Evolutionary conservation across 2,888 invertebrate species (phyloP).

Genomic region (Drosophila rubida): DNA sequence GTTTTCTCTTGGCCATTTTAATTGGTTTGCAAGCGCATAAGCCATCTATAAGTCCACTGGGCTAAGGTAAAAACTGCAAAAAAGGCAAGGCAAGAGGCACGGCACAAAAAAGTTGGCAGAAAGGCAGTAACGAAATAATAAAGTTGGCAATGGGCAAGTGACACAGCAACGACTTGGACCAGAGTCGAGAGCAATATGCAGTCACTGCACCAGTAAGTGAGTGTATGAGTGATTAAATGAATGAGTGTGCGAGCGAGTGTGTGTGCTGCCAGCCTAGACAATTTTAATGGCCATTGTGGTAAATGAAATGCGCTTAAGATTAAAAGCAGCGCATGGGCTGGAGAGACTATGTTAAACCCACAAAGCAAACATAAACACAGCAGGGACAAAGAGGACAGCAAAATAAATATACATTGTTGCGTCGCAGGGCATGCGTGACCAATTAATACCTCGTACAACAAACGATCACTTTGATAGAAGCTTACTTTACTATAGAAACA

Average conservation of each 20-base stretch:
- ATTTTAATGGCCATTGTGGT: slow-evolving; percentile 74
- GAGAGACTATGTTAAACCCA: slow-evolving; percentile 63
- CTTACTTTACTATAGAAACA: background rate
- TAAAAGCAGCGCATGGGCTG: slow-evolving; percentile 61
- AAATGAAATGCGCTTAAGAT: slow-evolving; percentile 79
- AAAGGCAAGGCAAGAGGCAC: too few species aligned
- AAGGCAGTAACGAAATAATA: slow-evolving; percentile 2
- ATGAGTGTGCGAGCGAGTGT: slow-evolving; percentile 1
- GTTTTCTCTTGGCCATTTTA: slow-evolving; percentile 63
- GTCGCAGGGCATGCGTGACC: background rate
- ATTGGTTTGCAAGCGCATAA: slow-evolving; percentile 73
- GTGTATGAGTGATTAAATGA: slow-evolving; percentile 10
- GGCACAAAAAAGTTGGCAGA: slow-evolving; percentile 29
- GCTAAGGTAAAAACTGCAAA: slow-evolving; percentile 40
- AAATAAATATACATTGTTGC: slow-evolving; percentile 13
- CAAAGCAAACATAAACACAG: slow-evolving; percentile 74
- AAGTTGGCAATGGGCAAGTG: slow-evolving; percentile 29
- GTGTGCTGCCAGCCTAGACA: slow-evolving; percentile 51
- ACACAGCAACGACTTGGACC: slow-evolving; percentile 25
- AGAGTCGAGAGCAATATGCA: slow-evolving; percentile 14
- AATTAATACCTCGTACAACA: background rate
- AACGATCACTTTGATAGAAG: too few species aligned
- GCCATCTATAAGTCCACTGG: slow-evolving; percentile 62
- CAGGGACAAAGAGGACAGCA: slow-evolving; percentile 19
- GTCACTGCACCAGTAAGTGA: slow-evolving; percentile 12